Evolutionary conservation across 1,140 invertebrate genomes (phyloP).

Genomic region (Rhagoletis pomonella): DNA sequence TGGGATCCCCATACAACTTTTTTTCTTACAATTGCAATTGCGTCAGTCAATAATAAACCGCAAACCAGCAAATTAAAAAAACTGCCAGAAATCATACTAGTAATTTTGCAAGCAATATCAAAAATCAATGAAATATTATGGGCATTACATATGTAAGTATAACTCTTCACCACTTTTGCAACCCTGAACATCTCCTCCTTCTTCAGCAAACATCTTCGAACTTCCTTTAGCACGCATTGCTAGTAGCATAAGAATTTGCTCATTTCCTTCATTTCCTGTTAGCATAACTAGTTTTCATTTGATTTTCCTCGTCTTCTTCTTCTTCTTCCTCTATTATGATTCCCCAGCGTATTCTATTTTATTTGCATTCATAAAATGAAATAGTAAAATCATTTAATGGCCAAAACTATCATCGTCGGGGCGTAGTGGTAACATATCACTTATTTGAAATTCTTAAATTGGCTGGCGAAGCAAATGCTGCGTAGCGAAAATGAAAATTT

Average conservation of each 20-base stretch:
- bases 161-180: not conserved
- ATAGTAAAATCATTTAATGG: not conserved
- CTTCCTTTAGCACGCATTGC: not conserved
- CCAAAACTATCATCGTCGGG: not conserved
- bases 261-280: conserved; percentile 12
- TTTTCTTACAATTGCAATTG: no score
- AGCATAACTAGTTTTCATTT: not conserved
- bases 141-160: no score
- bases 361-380: not conserved
- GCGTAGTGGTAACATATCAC: not conserved
- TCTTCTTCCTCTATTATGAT: not conserved
- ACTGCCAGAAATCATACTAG: no score
- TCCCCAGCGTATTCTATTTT: not conserved
- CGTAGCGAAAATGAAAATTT: no score
- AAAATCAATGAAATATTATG: no score
- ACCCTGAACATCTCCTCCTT: not conserved
- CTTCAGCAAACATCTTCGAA: not conserved
- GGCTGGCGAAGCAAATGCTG: not conserved
- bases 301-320: no score
- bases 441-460: not conserved
- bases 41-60: no score
- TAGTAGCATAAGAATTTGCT: conserved; percentile 1
- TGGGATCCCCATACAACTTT: no score
- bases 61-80: no score
- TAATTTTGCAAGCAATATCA: no score